phyloP scores from a whole-genome alignment of 35 echinoderm and acorn worm species.

The Hemicentrotus pulcherrimus region DNA sequence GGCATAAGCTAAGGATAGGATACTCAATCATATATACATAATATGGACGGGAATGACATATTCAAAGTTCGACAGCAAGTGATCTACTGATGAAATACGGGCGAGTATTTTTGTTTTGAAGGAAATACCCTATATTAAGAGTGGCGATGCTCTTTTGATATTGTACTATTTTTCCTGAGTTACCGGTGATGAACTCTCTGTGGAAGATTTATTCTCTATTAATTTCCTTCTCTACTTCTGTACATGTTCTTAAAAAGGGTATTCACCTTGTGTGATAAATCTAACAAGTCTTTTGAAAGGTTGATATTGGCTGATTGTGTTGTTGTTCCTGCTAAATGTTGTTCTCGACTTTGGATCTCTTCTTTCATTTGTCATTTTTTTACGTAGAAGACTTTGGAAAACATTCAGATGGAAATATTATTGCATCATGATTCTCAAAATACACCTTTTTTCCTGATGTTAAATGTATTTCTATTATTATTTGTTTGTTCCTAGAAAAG shows the following conservation, averaged over 20 bases:
- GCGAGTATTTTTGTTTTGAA: not conserved
- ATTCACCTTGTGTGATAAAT: not conserved
- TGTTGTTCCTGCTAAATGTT: not conserved
- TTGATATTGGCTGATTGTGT: not conserved
- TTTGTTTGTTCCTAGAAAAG: too few relatives aligned
- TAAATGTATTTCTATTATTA: too few relatives aligned
- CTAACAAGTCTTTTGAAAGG: too few relatives aligned
- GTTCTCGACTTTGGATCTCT: not conserved
- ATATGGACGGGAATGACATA: not conserved
- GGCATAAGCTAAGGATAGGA: not conserved
- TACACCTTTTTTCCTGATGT: too few relatives aligned
- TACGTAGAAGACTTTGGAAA: not conserved
- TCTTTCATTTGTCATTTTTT: not conserved
- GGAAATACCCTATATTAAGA: not conserved
- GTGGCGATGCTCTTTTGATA: not conserved
- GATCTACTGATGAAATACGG: not conserved
- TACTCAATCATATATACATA: not conserved
- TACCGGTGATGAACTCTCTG: not conserved
- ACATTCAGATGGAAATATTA: too few relatives aligned
- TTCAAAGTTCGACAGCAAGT: not conserved
- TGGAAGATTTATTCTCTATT: not conserved
- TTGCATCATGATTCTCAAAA: too few relatives aligned
- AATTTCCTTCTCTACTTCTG: not conserved
- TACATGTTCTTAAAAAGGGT: not conserved
- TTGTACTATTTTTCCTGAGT: not conserved